These are phyloP conservation scores for Danaus melanippus DNA, from an alignment of 1,140 invertebrate genomes.

Conservation along the genomic window DNA sequence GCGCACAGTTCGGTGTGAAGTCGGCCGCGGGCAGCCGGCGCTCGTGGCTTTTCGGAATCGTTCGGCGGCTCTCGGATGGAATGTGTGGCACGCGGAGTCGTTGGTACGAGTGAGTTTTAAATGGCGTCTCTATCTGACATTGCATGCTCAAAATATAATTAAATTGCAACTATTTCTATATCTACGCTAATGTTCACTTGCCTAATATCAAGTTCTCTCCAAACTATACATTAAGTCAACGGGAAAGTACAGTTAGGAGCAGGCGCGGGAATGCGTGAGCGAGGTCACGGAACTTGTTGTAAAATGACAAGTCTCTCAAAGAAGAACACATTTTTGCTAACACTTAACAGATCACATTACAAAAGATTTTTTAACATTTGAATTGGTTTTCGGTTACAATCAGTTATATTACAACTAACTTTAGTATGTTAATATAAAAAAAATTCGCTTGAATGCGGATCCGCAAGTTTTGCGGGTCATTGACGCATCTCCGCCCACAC, in stretches of 20 bases:
- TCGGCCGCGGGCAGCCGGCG: constrained; percentile 48
- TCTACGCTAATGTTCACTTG: constrained; percentile 59
- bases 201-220: constrained; percentile 67
- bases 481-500: constrained; percentile 66
- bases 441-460: constrained; percentile 55
- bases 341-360: not conserved
- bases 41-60: constrained; percentile 43
- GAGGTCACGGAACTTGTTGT: constrained; percentile 72
- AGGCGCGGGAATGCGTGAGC: constrained; percentile 71
- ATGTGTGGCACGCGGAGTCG: constrained; percentile 50
- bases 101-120: constrained; percentile 39
- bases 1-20: constrained; percentile 67
- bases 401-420: too few relatives aligned
- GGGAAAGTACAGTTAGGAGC: constrained; percentile 71
- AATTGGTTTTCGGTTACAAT: too few relatives aligned
- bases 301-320: constrained; percentile 64
- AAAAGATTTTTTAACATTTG: too few relatives aligned
- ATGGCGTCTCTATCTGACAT: constrained; percentile 43
- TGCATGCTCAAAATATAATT: constrained; percentile 67
- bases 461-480: constrained; percentile 66
- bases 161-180: constrained; percentile 67
- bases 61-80: constrained; percentile 47
- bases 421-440: too few relatives aligned
- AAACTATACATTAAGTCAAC: constrained; percentile 70
- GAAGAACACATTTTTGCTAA: constrained; percentile 47